Evolutionary conservation across 2,888 invertebrate species (phyloP), one percentile per base, ranked within the genome.

Genomic region (Panopea generosa): DNA sequence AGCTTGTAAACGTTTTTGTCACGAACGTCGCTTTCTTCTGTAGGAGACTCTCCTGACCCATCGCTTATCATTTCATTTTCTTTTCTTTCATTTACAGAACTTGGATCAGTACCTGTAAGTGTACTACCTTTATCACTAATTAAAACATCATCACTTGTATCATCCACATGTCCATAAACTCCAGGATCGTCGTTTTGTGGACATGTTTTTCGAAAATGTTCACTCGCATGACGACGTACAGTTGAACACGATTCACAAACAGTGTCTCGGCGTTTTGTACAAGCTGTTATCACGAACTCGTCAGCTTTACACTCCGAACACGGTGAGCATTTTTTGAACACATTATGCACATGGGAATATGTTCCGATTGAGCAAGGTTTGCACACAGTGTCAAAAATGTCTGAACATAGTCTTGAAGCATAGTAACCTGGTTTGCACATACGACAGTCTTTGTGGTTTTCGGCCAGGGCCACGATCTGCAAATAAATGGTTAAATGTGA

Each of bases 341-440:
- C 33, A 62, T 82, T 82, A 11, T 47, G 20, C 33, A 50, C 59
- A 11, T 70, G 33, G 1, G 82, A 73, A 38, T 77, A 84, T 9
- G 63, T 73, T 18, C 77, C 84, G 9, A 18, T 50, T 45, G 80
- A 57, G 68, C 86, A 86, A 1, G 67, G 73, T 40, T 77, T 75
- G 66, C 86, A 86, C 11, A 85, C 53, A n/a, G 85, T 85, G 68
- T 84, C 84, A 56, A 83, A 75, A 6, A 38, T 26, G n/a, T 72
- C 72, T 22, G 73, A 67, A 70, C 83, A 85, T 20, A 49, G 52
- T 69, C 78, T 66, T 16, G 77, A 77, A 29, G 77, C 83, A 57
- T 75, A 83, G 63, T 82, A 82, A 18, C 85, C 85, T 1, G 82
- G 71, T 59, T 83, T 85, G 40, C 85, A 85, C 45, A 52, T 49